These are phyloP conservation scores for Syngnathus floridae DNA, from an alignment of 2,113 vertebrate species.

Conservation along the genomic window DNA sequence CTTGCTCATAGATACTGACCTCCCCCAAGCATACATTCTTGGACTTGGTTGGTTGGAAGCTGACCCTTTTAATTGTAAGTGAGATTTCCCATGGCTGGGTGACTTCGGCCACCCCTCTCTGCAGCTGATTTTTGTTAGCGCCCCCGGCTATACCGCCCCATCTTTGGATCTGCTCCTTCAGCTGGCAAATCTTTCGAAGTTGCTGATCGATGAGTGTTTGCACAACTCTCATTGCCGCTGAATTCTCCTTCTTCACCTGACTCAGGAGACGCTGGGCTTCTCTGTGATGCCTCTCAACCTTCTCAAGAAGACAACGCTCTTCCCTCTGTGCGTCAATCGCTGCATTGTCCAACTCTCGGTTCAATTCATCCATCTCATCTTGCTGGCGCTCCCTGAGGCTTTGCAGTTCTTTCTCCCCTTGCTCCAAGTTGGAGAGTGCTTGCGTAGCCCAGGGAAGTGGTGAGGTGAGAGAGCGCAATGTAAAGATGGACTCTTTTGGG, in stretches of 20 bases:
- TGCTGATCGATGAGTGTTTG: slow-evolving; percentile 65
- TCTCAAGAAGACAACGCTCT: slow-evolving; percentile 64
- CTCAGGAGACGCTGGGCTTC: slow-evolving; percentile 58
- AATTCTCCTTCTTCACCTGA: slow-evolving; percentile 67
- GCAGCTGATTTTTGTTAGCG: slow-evolving; percentile 63
- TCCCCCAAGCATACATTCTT: slow-evolving; percentile 56
- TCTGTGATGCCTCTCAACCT: slow-evolving; percentile 62
- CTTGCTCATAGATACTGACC: slow-evolving; percentile 55
- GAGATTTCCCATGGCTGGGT: slow-evolving; percentile 68
- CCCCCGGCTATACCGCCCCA: slow-evolving; percentile 52
- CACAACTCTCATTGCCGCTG: slow-evolving; percentile 56
- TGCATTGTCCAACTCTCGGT: slow-evolving; percentile 60
- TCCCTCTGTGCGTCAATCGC: slow-evolving; percentile 60
- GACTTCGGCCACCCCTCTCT: slow-evolving; percentile 58
- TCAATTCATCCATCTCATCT: slow-evolving; percentile 59
- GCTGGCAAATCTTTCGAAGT: slow-evolving; percentile 54
- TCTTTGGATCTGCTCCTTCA: slow-evolving; percentile 67
- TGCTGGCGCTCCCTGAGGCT: slow-evolving; percentile 58
- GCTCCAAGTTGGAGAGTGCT: slow-evolving; percentile 59
- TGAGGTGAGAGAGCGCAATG: slow-evolving; percentile 30
- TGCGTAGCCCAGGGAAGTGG: slow-evolving; percentile 60
- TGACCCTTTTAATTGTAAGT: slow-evolving; percentile 65
- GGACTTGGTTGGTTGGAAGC: slow-evolving; percentile 43
- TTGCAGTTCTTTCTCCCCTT: slow-evolving; percentile 58
- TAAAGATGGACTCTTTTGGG: slow-evolving; percentile 41